phyloP scores from a whole-genome alignment of 2,888 invertebrate species.

The Mesoligia furuncula region DNA sequence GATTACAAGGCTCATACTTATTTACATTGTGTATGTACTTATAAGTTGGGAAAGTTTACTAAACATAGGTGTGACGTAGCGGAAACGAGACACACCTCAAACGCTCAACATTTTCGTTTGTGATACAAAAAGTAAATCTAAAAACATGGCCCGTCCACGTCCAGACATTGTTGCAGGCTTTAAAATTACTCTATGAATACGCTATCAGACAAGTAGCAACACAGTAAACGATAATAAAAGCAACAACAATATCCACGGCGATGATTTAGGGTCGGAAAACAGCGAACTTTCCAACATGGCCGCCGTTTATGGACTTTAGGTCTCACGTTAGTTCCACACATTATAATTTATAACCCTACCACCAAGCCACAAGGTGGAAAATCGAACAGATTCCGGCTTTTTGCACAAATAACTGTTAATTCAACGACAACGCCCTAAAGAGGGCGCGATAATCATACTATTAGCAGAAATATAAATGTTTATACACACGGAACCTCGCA shows the following conservation, averaged over 20 bases:
- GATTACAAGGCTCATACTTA: conserved; percentile 46
- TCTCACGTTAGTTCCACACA: conserved; percentile 36
- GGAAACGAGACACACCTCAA: conserved; percentile 60
- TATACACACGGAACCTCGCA: conserved; percentile 54
- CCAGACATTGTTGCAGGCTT: conserved; percentile 50
- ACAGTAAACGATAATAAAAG: conserved; percentile 74
- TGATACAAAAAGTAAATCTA: conserved; percentile 53
- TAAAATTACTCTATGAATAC: conserved; percentile 63
- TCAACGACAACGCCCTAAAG: conserved; percentile 70
- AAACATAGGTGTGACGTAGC: conserved; percentile 48
- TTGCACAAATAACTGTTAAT: conserved; percentile 67
- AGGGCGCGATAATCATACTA: conserved; percentile 70
- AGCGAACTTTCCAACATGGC: conserved; percentile 71
- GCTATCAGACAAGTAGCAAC: conserved; percentile 70
- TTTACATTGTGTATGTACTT: conserved; percentile 53
- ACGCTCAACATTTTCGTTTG: conserved; percentile 50
- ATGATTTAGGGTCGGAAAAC: conserved; percentile 78
- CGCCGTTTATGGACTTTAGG: conserved; percentile 68
- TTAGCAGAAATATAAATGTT: conserved; percentile 66
- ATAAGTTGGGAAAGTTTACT: conserved; percentile 55
- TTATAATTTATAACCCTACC: conserved; percentile 61
- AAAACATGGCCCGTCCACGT: conserved; percentile 14
- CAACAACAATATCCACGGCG: conserved; percentile 71
- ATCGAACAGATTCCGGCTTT: conserved; percentile 46
- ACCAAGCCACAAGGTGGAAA: conserved; percentile 58